Base-by-base conservation (phyloP, 2,113 vertebrate genomes). In the Drymodes brunneopygia region DNA sequence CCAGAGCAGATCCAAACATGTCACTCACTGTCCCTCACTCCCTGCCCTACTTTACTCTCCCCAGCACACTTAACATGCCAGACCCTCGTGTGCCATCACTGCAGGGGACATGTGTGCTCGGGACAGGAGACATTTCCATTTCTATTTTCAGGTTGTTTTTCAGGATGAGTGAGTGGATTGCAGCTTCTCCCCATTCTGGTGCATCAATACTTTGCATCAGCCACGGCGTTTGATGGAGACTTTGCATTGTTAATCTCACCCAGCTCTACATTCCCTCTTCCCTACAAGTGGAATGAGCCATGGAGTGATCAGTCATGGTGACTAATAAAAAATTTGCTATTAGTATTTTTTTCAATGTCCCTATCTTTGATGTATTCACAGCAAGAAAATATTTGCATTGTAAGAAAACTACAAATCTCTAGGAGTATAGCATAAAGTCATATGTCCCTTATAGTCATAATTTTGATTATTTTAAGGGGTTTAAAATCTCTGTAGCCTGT, bases 61-160 rank as follows among this genome's bases (percentile, higher is more conserved):
- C 75, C 36, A 78, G 77, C 57, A 71, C 70, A 35, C 45, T 90
- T 82, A 48, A 33, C 24, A 35, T 50, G 27, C 81, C 38, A 54
- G 35, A 45, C 10, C 57, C 62, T 72, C 12, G 13, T 44, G 73
- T 90, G 88, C 81, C 62, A 57, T 88, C 81, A n/a, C 66, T 72
- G 56, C 38, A 23, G 54, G 77, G 47, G 77, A 66, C 5, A n/a
- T 50, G 65, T 0, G 2, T 80, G 79, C 78, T 89, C 58, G 77
- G 60, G 92, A 86, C 79, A 70, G 33, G 58, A 82, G 74, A 38
- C 47, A 35, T 72, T 88, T 77, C 60, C 58, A 50, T 86, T 88
- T 82, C 67, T 77, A 47, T 94, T 92, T 95, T 81, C 33, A 77
- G 81, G 58, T 27, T 88, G 67, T 80, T 92, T 87, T 87, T 79